Base-by-base conservation (phyloP, 2,113 vertebrate genomes). In the Lynx canadensis region DNA sequence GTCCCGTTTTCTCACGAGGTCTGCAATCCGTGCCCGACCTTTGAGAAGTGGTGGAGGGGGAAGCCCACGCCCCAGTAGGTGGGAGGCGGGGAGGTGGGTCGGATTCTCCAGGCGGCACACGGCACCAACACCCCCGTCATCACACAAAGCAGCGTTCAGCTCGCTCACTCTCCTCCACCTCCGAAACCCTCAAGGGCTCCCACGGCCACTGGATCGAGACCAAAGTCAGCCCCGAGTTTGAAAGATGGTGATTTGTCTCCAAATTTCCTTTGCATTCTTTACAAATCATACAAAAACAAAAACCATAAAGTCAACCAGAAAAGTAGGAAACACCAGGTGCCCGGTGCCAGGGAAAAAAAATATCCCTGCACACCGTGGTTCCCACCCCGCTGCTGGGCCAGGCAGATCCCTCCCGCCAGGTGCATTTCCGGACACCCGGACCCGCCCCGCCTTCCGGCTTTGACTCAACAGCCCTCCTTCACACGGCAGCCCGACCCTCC, bases 251-350 rank as follows among this genome's bases (percentile, higher is more conserved):
- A 84, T 31, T n/a, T 65, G 23, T 74, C 38, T 68, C 25, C 45
- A 36, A 2, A 89, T 45, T 45, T 45, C 41, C 36, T 80, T 23
- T 29, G 27, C 41, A n/a, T 7, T 7, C 15, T 63, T 68, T 57
- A 79, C 57, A 97, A 93, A 90, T 45, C 45, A 31, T 45, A 55
- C 73, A n/a, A 88, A 86, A 90, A 41, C 69, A 36, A 52, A 76
- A 48, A 33, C 7, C 19, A 1, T 33, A 73, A 50, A 52, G 31
- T 27, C 38, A 21, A 21, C 23, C 19, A 12, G 45, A 36, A 60
- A 50, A 79, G 13, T 31, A 2, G 23, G 27, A 4, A 14, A 48
- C 27, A 41, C 15, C 19, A 65, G 45, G 38, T 8, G 4, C 33
- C 29, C 9, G 45, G 45, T 45, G 45, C 45, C 0, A 9, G 45